phyloP scores from a whole-genome alignment of 2,113 vertebrate species.

The Osmerus mordax region DNA sequence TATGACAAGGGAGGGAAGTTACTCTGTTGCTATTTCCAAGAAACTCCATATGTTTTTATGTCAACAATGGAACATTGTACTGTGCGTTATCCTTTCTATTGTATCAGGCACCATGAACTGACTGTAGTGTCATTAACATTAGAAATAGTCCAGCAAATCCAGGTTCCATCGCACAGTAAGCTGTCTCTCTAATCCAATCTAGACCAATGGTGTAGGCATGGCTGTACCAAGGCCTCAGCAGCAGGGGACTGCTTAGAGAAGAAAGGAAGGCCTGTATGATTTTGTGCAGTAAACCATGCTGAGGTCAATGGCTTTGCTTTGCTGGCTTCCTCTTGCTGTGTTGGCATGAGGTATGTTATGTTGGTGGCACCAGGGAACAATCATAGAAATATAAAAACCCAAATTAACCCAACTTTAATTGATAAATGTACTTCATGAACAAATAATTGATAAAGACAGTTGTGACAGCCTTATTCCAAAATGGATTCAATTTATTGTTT shows the following conservation, averaged over 20 bases:
- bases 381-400: constrained; percentile 59
- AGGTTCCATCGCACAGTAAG: constrained; percentile 79
- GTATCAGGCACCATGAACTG: constrained; percentile 75
- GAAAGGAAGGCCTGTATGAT: constrained; percentile 78
- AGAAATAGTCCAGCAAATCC: constrained; percentile 78
- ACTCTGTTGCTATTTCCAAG: constrained; percentile 62
- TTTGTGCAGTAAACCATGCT: constrained; percentile 77
- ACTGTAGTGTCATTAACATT: constrained; percentile 85
- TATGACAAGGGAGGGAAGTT: constrained; percentile 52
- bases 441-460: too few species aligned
- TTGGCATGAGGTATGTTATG: constrained; percentile 75
- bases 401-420: not conserved
- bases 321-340: constrained; percentile 83
- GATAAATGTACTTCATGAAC: too few species aligned
- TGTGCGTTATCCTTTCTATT: constrained; percentile 82
- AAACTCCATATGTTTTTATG: constrained; percentile 76
- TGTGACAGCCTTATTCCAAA: too few species aligned
- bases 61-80: constrained; percentile 78
- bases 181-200: constrained; percentile 89
- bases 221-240: constrained; percentile 80
- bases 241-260: constrained; percentile 82
- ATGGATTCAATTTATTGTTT: too few species aligned
- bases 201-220: constrained; percentile 72
- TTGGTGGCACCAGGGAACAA: constrained; percentile 79
- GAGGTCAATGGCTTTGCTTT: constrained; percentile 77